Evolutionary conservation across 2,113 vertebrate species (phyloP).

Genomic region (Daboia siamensis): DNA sequence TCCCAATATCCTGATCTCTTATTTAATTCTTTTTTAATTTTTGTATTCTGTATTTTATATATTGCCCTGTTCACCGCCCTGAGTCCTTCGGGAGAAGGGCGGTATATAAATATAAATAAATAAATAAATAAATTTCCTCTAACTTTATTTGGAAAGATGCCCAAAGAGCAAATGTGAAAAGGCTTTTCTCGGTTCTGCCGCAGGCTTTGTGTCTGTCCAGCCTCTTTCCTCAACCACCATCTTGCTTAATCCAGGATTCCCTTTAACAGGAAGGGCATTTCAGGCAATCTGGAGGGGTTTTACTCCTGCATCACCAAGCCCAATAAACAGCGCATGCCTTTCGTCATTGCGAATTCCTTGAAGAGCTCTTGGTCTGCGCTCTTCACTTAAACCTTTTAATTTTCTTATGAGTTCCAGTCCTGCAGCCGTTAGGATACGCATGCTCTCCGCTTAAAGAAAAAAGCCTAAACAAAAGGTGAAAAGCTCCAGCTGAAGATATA

Average conservation of each 20-base stretch:
- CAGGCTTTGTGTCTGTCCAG: neutral
- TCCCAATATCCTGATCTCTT: neutral
- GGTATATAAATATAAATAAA: too few relatives aligned
- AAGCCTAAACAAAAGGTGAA: neutral
- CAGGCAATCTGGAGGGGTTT: neutral
- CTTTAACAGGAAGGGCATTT: neutral
- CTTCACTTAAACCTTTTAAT: neutral
- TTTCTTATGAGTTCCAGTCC: neutral
- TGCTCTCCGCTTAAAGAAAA: neutral
- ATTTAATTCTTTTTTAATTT: too few relatives aligned
- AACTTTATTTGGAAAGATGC: neutral
- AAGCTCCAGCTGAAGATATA: neutral
- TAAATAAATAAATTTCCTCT: too few relatives aligned
- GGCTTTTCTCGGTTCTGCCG: neutral
- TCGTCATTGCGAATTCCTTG: neutral
- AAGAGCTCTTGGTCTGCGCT: neutral
- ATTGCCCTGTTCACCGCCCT: too few relatives aligned
- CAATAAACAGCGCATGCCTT: neutral
- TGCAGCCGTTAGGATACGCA: neutral
- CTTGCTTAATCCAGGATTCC: too few relatives aligned
- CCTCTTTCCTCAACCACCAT: neutral
- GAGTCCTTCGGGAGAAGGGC: too few relatives aligned
- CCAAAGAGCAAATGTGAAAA: neutral
- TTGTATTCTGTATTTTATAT: too few relatives aligned
- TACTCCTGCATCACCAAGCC: neutral